These are phyloP conservation scores for Cyphomyrus plagiostoma DNA, from an alignment of 2,113 vertebrate genomes.

Conservation along the genomic window DNA sequence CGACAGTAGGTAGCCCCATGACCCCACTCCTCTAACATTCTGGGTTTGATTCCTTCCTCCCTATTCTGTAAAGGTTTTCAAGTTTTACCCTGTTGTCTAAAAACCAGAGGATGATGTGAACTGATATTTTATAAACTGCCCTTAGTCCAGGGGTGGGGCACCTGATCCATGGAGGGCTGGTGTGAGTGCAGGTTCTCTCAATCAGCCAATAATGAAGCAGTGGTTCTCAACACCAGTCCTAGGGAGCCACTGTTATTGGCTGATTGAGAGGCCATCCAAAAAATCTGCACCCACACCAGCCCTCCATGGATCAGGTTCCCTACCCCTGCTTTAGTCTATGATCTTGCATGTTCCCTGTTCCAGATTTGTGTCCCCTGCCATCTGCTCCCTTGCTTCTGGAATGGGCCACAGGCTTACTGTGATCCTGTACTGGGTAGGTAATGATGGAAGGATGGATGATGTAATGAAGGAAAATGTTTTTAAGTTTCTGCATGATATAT, in stretches of 20 bases:
- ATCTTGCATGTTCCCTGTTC: neutral
- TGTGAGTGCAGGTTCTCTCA: no score
- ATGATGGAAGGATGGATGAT: neutral
- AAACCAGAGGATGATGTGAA: neutral
- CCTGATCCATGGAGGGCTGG: no score
- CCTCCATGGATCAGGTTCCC: no score
- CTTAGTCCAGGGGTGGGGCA: neutral
- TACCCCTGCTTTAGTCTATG: neutral
- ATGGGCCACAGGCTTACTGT: neutral
- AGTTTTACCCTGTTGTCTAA: neutral
- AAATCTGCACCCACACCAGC: no score
- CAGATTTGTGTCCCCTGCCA: neutral
- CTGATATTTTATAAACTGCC: neutral
- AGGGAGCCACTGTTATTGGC: no score
- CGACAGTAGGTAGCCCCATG: neutral
- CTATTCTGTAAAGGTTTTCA: neutral
- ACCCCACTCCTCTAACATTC: neutral
- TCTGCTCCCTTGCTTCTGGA: neutral
- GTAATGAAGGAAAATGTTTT: neutral
- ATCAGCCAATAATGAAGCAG: no score
- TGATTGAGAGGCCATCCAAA: no score
- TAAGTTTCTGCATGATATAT: neutral
- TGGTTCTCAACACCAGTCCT: no score
- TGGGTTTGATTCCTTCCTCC: neutral
- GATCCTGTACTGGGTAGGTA: neutral